These are phyloP conservation scores for Rousettus leschenaultii DNA, from an alignment of 2,113 vertebrate genomes.

Conservation along the genomic window DNA sequence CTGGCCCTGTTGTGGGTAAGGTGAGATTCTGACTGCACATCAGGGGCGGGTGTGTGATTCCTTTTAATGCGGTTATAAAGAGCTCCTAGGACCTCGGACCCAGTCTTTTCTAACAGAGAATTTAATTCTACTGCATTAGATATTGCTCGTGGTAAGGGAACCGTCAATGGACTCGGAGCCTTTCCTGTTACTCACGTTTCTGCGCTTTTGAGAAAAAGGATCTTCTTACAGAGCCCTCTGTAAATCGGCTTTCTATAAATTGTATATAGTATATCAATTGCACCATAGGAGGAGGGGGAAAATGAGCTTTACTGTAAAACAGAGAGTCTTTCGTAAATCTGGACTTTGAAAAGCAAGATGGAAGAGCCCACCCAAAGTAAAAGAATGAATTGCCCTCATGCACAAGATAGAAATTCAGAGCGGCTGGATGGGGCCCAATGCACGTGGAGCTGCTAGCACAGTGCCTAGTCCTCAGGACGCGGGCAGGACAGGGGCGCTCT, in stretches of 20 bases:
- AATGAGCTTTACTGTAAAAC: not conserved
- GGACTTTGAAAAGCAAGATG: not conserved
- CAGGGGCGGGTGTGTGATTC: not conserved
- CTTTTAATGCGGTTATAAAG: not conserved
- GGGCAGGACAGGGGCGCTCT: not conserved
- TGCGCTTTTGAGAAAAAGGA: not conserved
- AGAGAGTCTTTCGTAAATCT: not conserved
- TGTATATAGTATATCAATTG: not conserved
- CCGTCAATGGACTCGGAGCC: not conserved
- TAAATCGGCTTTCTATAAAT: not conserved
- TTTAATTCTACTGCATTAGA: not conserved
- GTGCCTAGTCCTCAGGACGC: not conserved
- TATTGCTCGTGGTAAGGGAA: not conserved
- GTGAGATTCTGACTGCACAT: not conserved
- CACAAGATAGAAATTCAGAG: not conserved
- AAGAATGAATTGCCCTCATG: not conserved
- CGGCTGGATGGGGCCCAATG: not conserved
- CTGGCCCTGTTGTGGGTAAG: not conserved
- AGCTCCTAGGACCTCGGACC: not conserved
- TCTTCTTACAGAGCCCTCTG: not conserved
- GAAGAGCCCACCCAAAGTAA: not conserved
- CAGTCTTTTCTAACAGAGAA: not conserved
- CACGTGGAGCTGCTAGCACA: not conserved
- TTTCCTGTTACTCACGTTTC: not conserved
- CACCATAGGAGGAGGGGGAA: not conserved